Evolutionary conservation across 1,140 invertebrate species (phyloP).

Genomic region (Capitella teleta): DNA sequence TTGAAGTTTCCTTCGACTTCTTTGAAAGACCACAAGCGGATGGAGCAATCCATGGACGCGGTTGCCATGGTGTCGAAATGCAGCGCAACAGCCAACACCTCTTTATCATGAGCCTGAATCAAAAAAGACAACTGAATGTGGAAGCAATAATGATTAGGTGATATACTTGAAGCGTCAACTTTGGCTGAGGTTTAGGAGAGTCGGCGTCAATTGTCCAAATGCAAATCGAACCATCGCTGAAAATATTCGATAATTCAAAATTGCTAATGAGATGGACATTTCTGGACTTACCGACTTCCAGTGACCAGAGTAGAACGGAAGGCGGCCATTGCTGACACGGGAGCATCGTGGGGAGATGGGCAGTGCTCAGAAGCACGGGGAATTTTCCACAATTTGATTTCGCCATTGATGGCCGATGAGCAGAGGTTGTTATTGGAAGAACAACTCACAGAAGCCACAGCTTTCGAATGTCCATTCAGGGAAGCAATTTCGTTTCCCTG

Average conservation of each 20-base stretch:
- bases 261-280: background rate
- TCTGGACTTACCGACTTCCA: slow-evolving; percentile 26
- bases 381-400: slow-evolving; percentile 26
- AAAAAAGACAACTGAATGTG: no score
- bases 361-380: slow-evolving; percentile 9
- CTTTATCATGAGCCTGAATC: no score
- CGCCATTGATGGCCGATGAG: slow-evolving; percentile 24
- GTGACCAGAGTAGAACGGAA: slow-evolving; percentile 13
- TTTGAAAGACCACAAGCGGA: no score
- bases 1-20: no score
- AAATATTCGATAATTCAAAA: background rate
- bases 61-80: no score
- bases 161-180: no score
- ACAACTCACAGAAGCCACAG: slow-evolving; percentile 22
- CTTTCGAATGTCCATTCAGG: slow-evolving; percentile 28
- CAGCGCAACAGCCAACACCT: no score
- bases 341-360: slow-evolving; percentile 18
- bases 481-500: slow-evolving; percentile 26
- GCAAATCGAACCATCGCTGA: background rate
- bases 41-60: no score
- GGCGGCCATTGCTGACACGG: slow-evolving; percentile 19
- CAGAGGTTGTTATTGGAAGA: slow-evolving; percentile 19
- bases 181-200: no score
- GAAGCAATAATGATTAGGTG: no score
- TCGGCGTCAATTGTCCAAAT: background rate